Evolutionary conservation across 1,140 invertebrate genomes (phyloP).

Genomic region (Neuroterus valhalla): DNA sequence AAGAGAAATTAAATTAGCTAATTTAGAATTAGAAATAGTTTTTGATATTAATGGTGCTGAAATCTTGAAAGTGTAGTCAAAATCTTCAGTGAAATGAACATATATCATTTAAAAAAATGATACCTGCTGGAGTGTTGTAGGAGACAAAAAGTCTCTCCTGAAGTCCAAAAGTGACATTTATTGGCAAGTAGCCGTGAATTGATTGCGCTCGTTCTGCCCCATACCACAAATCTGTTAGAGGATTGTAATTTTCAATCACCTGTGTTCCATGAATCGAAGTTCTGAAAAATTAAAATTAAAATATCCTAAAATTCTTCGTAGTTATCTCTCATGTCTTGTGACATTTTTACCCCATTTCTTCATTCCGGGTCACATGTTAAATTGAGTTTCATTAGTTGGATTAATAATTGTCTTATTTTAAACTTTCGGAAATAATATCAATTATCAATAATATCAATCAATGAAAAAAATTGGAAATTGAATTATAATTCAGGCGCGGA

Average conservation of each 20-base stretch:
- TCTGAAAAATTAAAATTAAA: constrained; percentile 56
- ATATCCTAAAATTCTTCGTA: neutral
- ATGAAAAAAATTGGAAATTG: too few relatives aligned
- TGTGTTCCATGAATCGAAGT: constrained; percentile 78
- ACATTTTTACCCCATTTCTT: too few relatives aligned
- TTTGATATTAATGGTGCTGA: neutral
- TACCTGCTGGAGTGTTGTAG: constrained; percentile 68
- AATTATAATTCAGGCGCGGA: too few relatives aligned
- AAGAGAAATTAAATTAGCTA: neutral
- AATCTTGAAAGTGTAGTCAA: too few relatives aligned
- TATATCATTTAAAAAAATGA: constrained; percentile 15
- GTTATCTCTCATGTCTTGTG: too few relatives aligned
- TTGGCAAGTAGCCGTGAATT: constrained; percentile 77
- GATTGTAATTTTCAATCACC: constrained; percentile 77
- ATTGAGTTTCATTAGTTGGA: too few relatives aligned
- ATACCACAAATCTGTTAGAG: constrained; percentile 77
- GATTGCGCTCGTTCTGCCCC: constrained; percentile 77
- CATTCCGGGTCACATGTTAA: too few relatives aligned
- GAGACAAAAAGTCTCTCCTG: constrained; percentile 67
- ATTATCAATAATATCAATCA: too few relatives aligned
- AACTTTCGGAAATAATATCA: too few relatives aligned
- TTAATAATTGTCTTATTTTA: too few relatives aligned
- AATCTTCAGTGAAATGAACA: neutral
- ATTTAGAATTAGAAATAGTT: neutral
- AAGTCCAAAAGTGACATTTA: constrained; percentile 72